Conservation (phyloP, 2,113 vertebrate genomes). For the Urocynchramus pylzowi region DNA sequence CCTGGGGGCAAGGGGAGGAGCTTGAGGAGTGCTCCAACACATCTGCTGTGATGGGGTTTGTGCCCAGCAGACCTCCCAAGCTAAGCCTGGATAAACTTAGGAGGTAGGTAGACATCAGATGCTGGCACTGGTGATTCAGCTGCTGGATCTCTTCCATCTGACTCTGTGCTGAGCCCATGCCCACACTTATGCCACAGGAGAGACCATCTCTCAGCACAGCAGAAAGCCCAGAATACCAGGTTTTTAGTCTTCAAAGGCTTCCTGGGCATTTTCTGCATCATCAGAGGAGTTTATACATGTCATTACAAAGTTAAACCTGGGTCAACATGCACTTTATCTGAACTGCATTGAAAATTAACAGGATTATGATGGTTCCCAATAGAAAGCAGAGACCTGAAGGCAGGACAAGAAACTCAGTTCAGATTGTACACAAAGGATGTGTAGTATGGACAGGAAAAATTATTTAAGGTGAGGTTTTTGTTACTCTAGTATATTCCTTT, state of each 20-base stretch:
- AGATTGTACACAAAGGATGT: rapidly evolving
- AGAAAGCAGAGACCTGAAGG: not conserved
- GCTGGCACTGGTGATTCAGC: not conserved
- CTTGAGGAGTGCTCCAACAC: not conserved
- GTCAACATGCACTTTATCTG: not conserved
- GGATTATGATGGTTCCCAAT: not conserved
- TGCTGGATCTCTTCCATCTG: not conserved
- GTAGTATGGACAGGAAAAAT: not conserved
- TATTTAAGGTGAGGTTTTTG: rapidly evolving
- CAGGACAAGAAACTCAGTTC: not conserved
- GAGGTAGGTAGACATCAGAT: not conserved
- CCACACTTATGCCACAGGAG: rapidly evolving
- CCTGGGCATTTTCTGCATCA: not conserved
- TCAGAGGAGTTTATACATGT: not conserved
- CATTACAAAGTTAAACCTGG: not conserved
- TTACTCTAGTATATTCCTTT: not conserved
- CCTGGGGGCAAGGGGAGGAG: rapidly evolving
- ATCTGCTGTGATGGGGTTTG: not conserved
- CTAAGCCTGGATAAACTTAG: not conserved
- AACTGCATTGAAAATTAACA: rapidly evolving
- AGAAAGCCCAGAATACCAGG: not conserved
- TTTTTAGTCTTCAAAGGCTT: not conserved
- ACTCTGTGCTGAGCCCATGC: not conserved
- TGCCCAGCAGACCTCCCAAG: not conserved
- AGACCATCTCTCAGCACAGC: not conserved